phyloP scores from a whole-genome alignment of 2,113 vertebrate genomes.

The Smithornis capensis region DNA sequence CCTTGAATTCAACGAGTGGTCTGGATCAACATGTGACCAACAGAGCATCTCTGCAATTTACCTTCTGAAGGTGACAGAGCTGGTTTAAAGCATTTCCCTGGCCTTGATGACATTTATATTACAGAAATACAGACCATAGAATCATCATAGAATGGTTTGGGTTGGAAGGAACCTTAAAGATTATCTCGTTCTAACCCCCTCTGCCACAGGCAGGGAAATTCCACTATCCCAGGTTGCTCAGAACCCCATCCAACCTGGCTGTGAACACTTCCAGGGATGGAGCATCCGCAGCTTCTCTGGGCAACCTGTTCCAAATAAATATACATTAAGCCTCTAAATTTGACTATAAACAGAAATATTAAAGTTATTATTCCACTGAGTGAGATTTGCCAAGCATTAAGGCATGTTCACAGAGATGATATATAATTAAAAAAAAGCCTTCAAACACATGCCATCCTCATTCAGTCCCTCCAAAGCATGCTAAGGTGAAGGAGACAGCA shows the following conservation, averaged over 20 bases:
- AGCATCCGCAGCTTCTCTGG: neutral
- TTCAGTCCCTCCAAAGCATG: neutral
- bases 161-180: neutral
- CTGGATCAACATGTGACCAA: rapidly evolving
- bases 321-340: neutral
- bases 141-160: neutral
- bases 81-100: neutral
- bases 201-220: neutral
- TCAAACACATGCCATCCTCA: neutral
- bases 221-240: neutral
- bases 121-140: neutral
- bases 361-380: neutral
- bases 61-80: neutral
- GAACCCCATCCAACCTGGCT: neutral
- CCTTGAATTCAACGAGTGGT: neutral
- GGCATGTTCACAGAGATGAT: rapidly evolving
- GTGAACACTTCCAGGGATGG: neutral
- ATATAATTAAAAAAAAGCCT: neutral
- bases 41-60: rapidly evolving
- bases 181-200: neutral
- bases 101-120: neutral
- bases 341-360: neutral
- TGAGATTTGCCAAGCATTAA: neutral
- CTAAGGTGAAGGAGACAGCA: neutral
- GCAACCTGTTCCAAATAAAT: neutral